These are phyloP conservation scores for Gasterosteus nipponicus DNA, from an alignment of 2,113 vertebrate genomes.

Conservation along the genomic window DNA sequence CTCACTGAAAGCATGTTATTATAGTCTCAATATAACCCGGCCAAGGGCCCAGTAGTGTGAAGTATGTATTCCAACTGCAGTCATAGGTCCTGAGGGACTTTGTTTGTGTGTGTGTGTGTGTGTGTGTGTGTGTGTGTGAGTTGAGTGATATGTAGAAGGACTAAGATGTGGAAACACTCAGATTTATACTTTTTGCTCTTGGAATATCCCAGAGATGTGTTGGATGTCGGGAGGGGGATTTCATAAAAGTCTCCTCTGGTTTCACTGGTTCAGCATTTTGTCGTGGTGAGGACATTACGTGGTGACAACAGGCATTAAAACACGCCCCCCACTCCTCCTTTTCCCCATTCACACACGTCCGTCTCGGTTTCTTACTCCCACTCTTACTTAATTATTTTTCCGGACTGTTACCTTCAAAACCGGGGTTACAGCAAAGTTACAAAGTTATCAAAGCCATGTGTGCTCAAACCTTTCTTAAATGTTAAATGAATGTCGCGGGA, in stretches of 20 bases:
- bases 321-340: conserved; percentile 38
- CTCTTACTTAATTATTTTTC: conserved; percentile 57
- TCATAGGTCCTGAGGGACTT: conserved; percentile 56
- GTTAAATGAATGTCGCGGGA: conserved; percentile 15
- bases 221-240: conserved; percentile 70
- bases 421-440: conserved; percentile 21
- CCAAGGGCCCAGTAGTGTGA: conserved; percentile 30
- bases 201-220: conserved; percentile 78
- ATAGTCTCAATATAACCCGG: conserved; percentile 44
- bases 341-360: conserved; percentile 58
- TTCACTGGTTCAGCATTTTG: conserved; percentile 82
- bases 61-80: conserved; percentile 63
- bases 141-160: conserved; percentile 54
- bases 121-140: conserved; percentile 21
- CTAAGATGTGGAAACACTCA: conserved; percentile 74
- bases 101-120: conserved; percentile 51
- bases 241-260: conserved; percentile 78
- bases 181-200: conserved; percentile 82
- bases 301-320: conserved; percentile 81
- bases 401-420: conserved; percentile 47
- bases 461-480: conserved; percentile 8
- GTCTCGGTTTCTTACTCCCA: conserved; percentile 51
- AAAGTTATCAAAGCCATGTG: background rate
- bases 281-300: conserved; percentile 76
- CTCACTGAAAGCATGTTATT: conserved; percentile 55